Evolutionary conservation across 2,113 vertebrate genomes (phyloP).

Genomic region (Atlantisia rogersi): DNA sequence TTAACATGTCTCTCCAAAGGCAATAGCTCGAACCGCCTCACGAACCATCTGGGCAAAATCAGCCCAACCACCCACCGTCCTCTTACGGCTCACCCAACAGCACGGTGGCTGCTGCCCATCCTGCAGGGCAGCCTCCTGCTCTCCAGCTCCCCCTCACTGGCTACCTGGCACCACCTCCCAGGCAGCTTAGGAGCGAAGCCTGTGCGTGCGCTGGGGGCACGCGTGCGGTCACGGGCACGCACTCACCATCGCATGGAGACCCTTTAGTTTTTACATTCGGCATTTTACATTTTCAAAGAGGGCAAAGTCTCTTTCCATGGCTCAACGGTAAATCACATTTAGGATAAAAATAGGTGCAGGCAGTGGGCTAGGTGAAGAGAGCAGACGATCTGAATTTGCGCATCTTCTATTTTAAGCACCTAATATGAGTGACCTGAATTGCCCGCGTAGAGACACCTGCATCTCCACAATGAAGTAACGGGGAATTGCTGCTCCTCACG

Average conservation of each 20-base stretch:
- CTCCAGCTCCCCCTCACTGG: too few species aligned
- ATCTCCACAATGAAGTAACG: neutral
- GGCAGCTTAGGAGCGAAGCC: neutral
- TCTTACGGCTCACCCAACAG: neutral
- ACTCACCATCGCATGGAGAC: neutral
- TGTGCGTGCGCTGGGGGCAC: neutral
- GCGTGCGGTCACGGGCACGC: neutral
- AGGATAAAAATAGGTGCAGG: neutral
- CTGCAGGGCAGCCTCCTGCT: neutral
- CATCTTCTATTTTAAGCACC: conserved; percentile 35
- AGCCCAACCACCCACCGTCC: neutral
- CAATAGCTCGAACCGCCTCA: neutral
- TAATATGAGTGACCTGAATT: conserved; percentile 33
- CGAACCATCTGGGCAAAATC: neutral
- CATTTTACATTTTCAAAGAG: neutral
- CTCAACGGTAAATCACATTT: neutral
- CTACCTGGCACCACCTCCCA: neutral
- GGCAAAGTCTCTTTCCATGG: neutral
- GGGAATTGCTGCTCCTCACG: neutral
- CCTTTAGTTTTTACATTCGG: neutral
- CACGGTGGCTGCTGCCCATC: neutral
- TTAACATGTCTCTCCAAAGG: conserved; percentile 29
- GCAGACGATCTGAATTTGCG: neutral
- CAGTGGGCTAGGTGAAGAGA: neutral
- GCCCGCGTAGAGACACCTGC: neutral